A percentile compares a stretch with the other conserved stretches of the same genome.
Conservation (phyloP, 2,797 vertebrate species). For the Lepidocolaptes lacrymiger region DNA sequence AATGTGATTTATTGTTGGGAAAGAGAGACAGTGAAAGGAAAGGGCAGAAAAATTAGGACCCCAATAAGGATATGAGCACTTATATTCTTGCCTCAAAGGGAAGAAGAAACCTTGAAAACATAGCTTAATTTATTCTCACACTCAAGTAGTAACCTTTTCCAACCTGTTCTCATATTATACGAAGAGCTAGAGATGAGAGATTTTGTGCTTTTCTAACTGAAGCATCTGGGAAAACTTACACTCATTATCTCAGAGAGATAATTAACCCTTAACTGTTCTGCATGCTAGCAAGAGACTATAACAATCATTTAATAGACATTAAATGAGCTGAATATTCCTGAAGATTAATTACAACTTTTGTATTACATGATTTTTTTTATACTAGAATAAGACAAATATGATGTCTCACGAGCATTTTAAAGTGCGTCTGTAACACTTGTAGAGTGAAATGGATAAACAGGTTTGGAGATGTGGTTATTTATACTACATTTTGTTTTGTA, state of each 20-base stretch:
- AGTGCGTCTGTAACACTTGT: background rate
- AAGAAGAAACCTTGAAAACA: conserved; percentile 14
- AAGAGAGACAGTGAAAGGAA: background rate
- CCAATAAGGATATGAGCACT: background rate
- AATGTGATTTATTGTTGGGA: background rate
- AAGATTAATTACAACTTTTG: background rate
- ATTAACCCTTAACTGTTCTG: background rate
- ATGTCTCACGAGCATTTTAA: background rate
- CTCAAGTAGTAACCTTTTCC: conserved; percentile 18
- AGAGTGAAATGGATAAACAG: background rate
- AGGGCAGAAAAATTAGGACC: background rate
- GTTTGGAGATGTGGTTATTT: background rate
- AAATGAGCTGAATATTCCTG: background rate
- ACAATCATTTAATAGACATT: background rate
- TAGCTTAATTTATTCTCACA: background rate
- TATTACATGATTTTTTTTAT: background rate
- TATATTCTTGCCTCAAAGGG: background rate
- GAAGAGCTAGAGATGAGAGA: background rate
- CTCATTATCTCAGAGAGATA: background rate
- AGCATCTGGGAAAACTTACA: background rate
- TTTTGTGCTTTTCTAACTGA: background rate
- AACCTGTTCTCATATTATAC: background rate
- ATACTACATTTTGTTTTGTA: background rate
- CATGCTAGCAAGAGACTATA: background rate
- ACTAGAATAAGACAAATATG: background rate